phyloP scores from a whole-genome alignment of 1,140 invertebrate species.

The Trypoxylus dichotomus region DNA sequence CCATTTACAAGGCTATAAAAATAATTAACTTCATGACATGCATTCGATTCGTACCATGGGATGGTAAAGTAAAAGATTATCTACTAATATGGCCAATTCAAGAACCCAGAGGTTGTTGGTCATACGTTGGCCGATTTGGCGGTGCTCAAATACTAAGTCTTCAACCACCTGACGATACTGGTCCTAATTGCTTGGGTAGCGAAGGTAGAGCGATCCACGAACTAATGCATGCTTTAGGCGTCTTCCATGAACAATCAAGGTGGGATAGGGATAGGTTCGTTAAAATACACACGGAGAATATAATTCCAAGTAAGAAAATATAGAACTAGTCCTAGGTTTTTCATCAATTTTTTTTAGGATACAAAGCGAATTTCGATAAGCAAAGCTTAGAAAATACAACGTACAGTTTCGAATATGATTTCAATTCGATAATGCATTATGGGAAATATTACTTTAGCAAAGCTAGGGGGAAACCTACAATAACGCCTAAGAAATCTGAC shows the following conservation, averaged over 20 bases:
- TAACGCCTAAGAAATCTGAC: conserved; percentile 60
- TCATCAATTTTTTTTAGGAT: conserved; percentile 54
- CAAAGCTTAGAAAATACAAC: conserved; percentile 64
- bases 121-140: conserved; percentile 66
- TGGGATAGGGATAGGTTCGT: conserved; percentile 65
- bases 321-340: not conserved
- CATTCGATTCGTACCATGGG: conserved; percentile 64
- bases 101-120: conserved; percentile 70
- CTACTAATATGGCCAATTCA: conserved; percentile 67
- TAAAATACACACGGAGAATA: conserved; percentile 60
- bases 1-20: conserved; percentile 62
- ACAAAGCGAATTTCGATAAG: conserved; percentile 63
- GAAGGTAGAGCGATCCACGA: conserved; percentile 69
- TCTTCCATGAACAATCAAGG: conserved; percentile 68
- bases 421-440: conserved; percentile 75
- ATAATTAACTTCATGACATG: conserved; percentile 66
- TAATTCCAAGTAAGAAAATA: conserved; percentile 56
- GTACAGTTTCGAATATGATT: conserved; percentile 69
- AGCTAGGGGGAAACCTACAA: conserved; percentile 60
- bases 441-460: conserved; percentile 63
- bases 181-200: conserved; percentile 62
- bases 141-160: conserved; percentile 68
- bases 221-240: conserved; percentile 65
- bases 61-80: conserved; percentile 63
- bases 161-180: conserved; percentile 61